Conservation (phyloP, 2,113 vertebrate species). For the Corvus cornix region DNA sequence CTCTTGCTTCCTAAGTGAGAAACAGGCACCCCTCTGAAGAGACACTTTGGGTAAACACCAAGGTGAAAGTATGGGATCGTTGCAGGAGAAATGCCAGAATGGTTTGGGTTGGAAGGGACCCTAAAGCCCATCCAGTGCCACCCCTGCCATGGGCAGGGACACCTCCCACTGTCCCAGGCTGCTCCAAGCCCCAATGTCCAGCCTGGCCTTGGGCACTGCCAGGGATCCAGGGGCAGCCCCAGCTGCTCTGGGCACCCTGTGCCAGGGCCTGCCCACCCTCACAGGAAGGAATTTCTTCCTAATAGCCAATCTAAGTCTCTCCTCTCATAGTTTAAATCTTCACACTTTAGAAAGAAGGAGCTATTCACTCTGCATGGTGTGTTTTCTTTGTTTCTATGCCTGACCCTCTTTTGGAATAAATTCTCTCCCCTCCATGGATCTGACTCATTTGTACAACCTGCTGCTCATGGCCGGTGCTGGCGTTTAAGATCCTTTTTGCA, state of each 20-base stretch:
- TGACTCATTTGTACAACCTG: not conserved
- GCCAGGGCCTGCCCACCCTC: not conserved
- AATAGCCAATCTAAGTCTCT: not conserved
- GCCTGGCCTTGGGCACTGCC: not conserved
- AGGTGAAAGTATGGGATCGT: accelerated
- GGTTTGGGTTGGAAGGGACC: not conserved
- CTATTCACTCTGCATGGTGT: accelerated
- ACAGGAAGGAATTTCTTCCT: accelerated
- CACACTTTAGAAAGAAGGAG: not conserved
- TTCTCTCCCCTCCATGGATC: too few species aligned
- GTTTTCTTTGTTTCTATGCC: not conserved
- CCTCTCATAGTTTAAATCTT: not conserved
- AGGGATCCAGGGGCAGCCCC: not conserved
- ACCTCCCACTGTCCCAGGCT: not conserved
- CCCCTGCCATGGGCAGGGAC: not conserved
- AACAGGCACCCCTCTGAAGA: not conserved
- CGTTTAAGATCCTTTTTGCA: not conserved
- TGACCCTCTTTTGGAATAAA: not conserved
- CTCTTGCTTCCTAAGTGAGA: not conserved
- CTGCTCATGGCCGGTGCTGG: not conserved
- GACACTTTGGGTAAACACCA: not conserved
- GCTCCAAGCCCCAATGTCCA: not conserved
- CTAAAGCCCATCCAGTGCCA: accelerated
- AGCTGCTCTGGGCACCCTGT: not conserved
- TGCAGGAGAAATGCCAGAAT: not conserved